Conservation (phyloP, 2,888 invertebrate species). For the Caradrina clavipalpis region DNA sequence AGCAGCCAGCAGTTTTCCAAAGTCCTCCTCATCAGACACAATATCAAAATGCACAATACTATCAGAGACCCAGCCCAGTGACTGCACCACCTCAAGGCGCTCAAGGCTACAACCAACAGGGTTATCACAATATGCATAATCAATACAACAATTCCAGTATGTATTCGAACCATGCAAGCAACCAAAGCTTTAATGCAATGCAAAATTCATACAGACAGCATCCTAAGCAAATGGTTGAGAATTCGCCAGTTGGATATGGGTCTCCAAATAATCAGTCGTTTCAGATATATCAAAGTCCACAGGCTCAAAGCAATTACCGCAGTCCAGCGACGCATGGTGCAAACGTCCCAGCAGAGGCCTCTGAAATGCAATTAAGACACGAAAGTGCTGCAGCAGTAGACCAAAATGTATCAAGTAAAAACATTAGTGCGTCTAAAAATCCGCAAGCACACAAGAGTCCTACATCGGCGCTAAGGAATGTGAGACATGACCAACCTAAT, state of each 20-base stretch:
- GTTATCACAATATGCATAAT: constrained; percentile 78
- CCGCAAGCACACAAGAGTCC: constrained; percentile 79
- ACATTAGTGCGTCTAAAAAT: constrained; percentile 74
- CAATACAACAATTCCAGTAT: constrained; percentile 80
- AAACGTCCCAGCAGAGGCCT: constrained; percentile 69
- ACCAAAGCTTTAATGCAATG: constrained; percentile 79
- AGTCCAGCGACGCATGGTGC: constrained; percentile 70
- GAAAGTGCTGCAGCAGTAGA: constrained; percentile 69
- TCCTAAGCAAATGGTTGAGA: constrained; percentile 79
- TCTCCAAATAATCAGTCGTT: constrained; percentile 77
- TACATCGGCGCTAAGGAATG: constrained; percentile 83
- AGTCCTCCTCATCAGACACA: constrained; percentile 86
- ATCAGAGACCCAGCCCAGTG: constrained; percentile 81
- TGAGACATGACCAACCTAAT: constrained; percentile 87
- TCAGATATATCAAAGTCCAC: constrained; percentile 87
- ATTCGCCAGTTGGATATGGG: constrained; percentile 73
- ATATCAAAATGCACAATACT: constrained; percentile 84
- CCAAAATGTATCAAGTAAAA: constrained; percentile 72
- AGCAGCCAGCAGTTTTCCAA: constrained; percentile 77
- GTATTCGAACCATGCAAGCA: constrained; percentile 76
- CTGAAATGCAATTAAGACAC: constrained; percentile 75
- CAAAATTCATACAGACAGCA: constrained; percentile 82
- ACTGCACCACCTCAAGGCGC: constrained; percentile 66
- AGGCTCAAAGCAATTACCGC: constrained; percentile 78
- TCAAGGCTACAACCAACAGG: constrained; percentile 80